A percentile compares a stretch with the other conserved stretches of the same genome.
These are phyloP conservation scores for Sebastes hubbsi DNA, from an alignment of 2,797 vertebrate genomes.

Conservation along the genomic window DNA sequence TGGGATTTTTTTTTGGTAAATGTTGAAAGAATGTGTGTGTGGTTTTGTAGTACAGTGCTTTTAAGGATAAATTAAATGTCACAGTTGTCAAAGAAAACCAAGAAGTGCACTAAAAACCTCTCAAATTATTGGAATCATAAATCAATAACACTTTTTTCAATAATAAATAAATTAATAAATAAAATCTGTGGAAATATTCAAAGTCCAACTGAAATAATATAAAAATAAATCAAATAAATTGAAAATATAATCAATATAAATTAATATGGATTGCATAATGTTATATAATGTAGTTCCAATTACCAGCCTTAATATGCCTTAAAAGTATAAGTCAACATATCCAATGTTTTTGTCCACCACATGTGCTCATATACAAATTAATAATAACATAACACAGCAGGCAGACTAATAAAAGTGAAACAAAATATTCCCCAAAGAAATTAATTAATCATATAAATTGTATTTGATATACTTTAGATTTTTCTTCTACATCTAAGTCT, in stretches of 20 bases:
- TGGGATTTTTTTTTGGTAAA: conserved; percentile 21
- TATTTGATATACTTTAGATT: no score
- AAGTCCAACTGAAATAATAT: background rate
- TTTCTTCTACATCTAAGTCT: background rate
- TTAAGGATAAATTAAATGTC: background rate
- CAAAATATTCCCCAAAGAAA: background rate
- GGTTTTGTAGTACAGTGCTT: background rate
- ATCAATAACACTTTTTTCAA: background rate
- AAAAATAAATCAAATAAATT: background rate
- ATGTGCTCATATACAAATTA: background rate
- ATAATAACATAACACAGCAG: background rate
- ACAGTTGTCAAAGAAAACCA: background rate
- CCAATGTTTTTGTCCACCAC: background rate
- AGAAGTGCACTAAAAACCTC: background rate
- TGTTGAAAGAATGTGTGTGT: conserved; percentile 21
- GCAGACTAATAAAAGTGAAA: background rate
- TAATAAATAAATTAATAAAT: background rate
- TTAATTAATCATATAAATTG: rapidly evolving
- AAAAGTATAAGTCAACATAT: background rate
- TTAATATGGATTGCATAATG: background rate
- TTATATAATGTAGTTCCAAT: background rate
- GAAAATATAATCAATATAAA: background rate
- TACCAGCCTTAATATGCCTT: background rate
- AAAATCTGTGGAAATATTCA: background rate
- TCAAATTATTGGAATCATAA: background rate